Base-by-base conservation (phyloP, 2,113 vertebrate species). In the Psittacula cyanocephala region DNA sequence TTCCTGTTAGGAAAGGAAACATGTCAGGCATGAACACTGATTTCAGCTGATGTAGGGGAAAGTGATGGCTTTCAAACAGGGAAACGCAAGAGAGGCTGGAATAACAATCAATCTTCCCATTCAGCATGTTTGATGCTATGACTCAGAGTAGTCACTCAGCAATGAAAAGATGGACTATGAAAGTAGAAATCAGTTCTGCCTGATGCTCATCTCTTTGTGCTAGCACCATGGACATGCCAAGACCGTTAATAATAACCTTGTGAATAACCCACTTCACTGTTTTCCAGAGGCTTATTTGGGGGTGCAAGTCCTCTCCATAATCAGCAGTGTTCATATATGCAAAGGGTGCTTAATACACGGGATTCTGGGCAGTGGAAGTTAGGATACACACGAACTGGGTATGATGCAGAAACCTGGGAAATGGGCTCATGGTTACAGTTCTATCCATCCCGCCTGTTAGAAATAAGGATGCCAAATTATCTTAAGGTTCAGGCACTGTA, bases 1-100 rank as follows among this genome's bases (percentile, higher is more conserved):
- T 98, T 98, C 97, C 99, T 99, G 96, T 0, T 4, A 87, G 18
- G 68, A 57, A 65, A 22, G n/a, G 18, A 92, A 28, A 81, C 0
- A 11, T 2, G 43, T 47, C 57, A 68, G 77, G n/a, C 31, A 37
- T 9, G 3, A 76, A 25, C 44, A 27, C 46, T 2, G 9, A 23
- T 31, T 50, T 28, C 43, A 22, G 59, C 46, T 25, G n/a, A 7
- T 4, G 25, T 4, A n/a, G 4, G 47, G 88, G 18, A 55, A 20
- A 79, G 84, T 29, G 27, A 1, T 0, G 46, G 28, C 69, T 90
- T 53, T 39, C 55, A 17, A 44, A 29, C 16, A 14, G 82, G 23
- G 76, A 88, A 59, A 29, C 4, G 23, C 39, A 68, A 11, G 60
- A 29, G 62, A 49, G 49, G 47, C 35, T 60, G 64, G 22, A 74